Base-by-base conservation (phyloP, 2,888 invertebrate species). In the Xestoiulus laeticollis region DNA sequence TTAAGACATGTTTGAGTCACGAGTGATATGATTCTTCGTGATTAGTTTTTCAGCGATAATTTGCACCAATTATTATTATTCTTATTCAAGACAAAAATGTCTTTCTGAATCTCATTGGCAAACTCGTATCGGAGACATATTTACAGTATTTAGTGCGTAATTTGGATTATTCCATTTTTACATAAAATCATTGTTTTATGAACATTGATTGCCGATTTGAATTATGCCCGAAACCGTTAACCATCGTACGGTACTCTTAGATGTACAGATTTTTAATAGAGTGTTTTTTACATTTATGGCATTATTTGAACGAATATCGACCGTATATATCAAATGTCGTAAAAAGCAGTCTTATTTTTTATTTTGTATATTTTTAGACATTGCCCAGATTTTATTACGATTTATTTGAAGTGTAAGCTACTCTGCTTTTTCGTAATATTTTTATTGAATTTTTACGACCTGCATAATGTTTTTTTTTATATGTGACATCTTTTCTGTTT, bases 361-460 rank as follows among this genome's bases (percentile, higher is more conserved):
- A 68, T 68, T 68, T 68, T 68, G 68, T 68, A 68, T 68, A 68
- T 68, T 68, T 68, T 68, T 68, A 68, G 68, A 68, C 68, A 22
- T 68, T 68, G n/a, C 26, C 59, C 68, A 68, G 68, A 68, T 68
- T 68, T 68, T 68, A 68, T 68, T 68, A 68, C 68, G 68, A 68
- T 68, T 68, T 68, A 68, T 68, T 68, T 48, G 10, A 0, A 68
- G 26, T 68, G 68, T 68, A 68, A n/a, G 68, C 68, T 68, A 68
- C 68, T 68, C 22, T 12, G 68, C 68, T 22, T 48, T 68, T 26
- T 22, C 68, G 12, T 68, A 22, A 22, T 26, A 26, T 68, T 68
- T 68, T 68, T 68, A 59, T 68, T 68, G 68, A 68, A 26, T 68
- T 68, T 68, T 68, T 22, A 68, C 26, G 26, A 26, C 68, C 22